phyloP scores from a whole-genome alignment of 2,888 invertebrate genomes.

The Plusia festucae region DNA sequence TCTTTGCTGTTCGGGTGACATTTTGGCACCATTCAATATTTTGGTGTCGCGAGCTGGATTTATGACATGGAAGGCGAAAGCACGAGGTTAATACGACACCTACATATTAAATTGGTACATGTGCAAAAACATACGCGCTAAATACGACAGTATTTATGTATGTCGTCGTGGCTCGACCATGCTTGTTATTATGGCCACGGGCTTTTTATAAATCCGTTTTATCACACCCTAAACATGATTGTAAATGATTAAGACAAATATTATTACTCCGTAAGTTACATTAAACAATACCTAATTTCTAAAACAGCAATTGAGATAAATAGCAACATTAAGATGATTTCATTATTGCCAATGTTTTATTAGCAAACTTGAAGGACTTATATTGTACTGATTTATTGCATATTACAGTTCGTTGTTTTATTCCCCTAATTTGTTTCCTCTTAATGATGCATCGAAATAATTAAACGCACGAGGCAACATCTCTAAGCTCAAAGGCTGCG shows the following conservation, averaged over 20 bases:
- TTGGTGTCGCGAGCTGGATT: constrained; percentile 87
- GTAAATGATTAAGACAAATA: no score
- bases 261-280: not conserved
- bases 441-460: constrained; percentile 58
- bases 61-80: constrained; percentile 83
- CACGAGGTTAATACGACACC: constrained; percentile 68
- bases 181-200: not conserved
- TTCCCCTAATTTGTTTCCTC: constrained; percentile 53
- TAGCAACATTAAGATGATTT: constrained; percentile 12
- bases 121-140: constrained; percentile 40
- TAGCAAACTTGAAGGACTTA: constrained; percentile 28
- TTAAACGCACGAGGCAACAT: constrained; percentile 72
- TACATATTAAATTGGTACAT: constrained; percentile 57
- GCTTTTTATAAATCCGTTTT: not conserved
- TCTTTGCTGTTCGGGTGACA: constrained; percentile 87
- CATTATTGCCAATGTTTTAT: constrained; percentile 35
- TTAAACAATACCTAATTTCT: constrained; percentile 28
- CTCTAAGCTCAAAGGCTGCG: constrained; percentile 78
- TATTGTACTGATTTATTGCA: constrained; percentile 38
- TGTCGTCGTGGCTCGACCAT: not conserved
- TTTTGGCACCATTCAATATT: constrained; percentile 89
- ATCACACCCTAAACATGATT: not conserved
- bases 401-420: constrained; percentile 39
- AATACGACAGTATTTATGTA: constrained; percentile 25
- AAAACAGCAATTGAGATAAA: constrained; percentile 16